Percentiles rank a stretch among this genome's conserved stretches.
Evolutionary conservation across 92 coral and sea anemone species (phyloP).

Genomic region (Paramuricea clavata): DNA sequence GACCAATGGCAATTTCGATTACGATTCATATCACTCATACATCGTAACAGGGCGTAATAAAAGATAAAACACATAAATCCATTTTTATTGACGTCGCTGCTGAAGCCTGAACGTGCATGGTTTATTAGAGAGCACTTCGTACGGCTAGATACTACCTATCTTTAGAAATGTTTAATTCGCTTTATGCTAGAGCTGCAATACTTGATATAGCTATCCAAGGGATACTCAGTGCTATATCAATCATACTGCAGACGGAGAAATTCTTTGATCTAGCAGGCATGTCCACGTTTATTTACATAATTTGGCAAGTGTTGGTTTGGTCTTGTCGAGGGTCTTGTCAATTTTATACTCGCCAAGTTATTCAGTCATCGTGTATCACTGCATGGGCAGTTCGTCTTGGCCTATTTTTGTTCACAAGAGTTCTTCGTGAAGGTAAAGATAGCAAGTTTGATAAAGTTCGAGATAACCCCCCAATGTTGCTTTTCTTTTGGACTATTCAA

Average conservation of each 20-base stretch:
- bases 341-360: constrained; percentile 78
- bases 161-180: constrained; percentile 52
- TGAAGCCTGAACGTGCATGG: no score
- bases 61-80: no score
- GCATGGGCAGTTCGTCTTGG: constrained; percentile 92
- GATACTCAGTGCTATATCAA: constrained; percentile 81
- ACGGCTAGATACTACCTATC: constrained; percentile 2
- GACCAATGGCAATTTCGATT: no score
- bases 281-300: constrained; percentile 82
- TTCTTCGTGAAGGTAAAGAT: constrained; percentile 85
- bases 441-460: constrained; percentile 85
- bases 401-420: constrained; percentile 77
- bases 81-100: no score
- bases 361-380: constrained; percentile 90
- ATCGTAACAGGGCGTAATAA: no score
- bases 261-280: constrained; percentile 86
- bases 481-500: constrained; percentile 88
- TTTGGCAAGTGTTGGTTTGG: constrained; percentile 79
- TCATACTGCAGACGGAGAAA: constrained; percentile 82
- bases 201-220: constrained; percentile 91
- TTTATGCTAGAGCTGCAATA: constrained; percentile 75
- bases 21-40: no score
- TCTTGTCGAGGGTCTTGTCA: constrained; percentile 61
- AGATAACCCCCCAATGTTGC: constrained; percentile 76
- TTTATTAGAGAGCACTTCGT: no score